Evolutionary conservation across 2,113 vertebrate species (phyloP), one percentile per base, ranked within the genome.

Genomic region (Myrmophylax atrothorax): DNA sequence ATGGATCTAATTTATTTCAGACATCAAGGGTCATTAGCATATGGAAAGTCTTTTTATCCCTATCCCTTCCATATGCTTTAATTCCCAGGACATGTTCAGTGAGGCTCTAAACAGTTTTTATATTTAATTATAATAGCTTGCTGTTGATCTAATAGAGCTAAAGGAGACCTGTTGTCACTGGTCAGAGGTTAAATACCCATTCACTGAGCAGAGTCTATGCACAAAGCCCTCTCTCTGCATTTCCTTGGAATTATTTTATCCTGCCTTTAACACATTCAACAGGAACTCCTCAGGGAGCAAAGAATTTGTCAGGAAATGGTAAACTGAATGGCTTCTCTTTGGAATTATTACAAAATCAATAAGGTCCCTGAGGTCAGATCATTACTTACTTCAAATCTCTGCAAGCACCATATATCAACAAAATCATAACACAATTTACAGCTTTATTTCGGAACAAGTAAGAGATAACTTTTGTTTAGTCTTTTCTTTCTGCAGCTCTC

Each of bases 1-100:
- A 98, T 98, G 98, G 98, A 97, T 98, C 96, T 98, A 97, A 98
- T 98, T 98, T 98, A 98, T 98, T 98, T 98, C 97, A 97, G 97
- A 97, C 96, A 98, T 98, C 97, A 97, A 97, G 97, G 96, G 97
- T 98, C 97, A 98, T 98, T 98, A 98, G 97, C 98, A 98, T 98
- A 98, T 81, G 97, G 97, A 98, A 98, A 98, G 96, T 96, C 95
- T 97, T 97, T 98, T 98, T 97, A 77, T 89, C 96, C 96, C 96
- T 97, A 96, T 96, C 87, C 96, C 63, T 97, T 91, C 98, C 98
- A 98, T 98, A 98, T 98, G 98, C 94, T 98, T 97, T 97, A 97
- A 98, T 98, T 98, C 98, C 97, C 97, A 98, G 95, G 95, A 97
- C 94, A 96, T 97, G 87, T 90, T 97, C 9, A 55, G 95, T 88